These are phyloP conservation scores for Euglossa dilemma DNA, from an alignment of 1,140 invertebrate species.

Conservation along the genomic window DNA sequence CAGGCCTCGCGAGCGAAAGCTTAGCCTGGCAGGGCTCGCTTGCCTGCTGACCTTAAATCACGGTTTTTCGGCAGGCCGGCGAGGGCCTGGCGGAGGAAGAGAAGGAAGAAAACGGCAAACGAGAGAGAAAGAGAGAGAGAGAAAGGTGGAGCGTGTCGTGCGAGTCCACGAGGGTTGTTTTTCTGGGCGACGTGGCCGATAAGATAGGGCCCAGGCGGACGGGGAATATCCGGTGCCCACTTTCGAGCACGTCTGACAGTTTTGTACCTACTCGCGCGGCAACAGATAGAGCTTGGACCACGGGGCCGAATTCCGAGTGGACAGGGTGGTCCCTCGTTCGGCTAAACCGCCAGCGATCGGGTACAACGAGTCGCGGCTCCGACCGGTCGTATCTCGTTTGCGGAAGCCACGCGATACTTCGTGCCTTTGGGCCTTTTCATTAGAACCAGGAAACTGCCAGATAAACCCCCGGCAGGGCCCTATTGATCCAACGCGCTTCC, in stretches of 20 bases:
- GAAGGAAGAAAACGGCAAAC: background rate
- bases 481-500: constrained; percentile 3
- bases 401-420: constrained; percentile 59
- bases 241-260: constrained; percentile 65
- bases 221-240: constrained; percentile 56
- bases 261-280: constrained; percentile 67
- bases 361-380: constrained; percentile 40
- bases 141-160: constrained; percentile 31
- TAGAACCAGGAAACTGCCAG: constrained; percentile 44
- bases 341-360: constrained; percentile 17
- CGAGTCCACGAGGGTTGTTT: constrained; percentile 54
- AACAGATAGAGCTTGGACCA: constrained; percentile 55
- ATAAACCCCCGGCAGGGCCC: constrained; percentile 38
- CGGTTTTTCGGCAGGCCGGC: constrained; percentile 53
- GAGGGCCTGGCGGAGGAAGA: background rate
- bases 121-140: background rate
- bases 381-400: constrained; percentile 58
- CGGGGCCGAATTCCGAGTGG: constrained; percentile 42
- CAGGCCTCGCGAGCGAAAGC: constrained; percentile 5
- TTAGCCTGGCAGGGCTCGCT: background rate
- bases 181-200: constrained; percentile 59
- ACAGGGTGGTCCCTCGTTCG: constrained; percentile 55
- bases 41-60: constrained; percentile 64
- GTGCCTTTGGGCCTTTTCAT: constrained; percentile 54
- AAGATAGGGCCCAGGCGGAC: constrained; percentile 65